Evolutionary conservation across 1,140 invertebrate species (phyloP), one percentile per base, ranked within the genome.

Genomic region (Euwallacea fornicatus): DNA sequence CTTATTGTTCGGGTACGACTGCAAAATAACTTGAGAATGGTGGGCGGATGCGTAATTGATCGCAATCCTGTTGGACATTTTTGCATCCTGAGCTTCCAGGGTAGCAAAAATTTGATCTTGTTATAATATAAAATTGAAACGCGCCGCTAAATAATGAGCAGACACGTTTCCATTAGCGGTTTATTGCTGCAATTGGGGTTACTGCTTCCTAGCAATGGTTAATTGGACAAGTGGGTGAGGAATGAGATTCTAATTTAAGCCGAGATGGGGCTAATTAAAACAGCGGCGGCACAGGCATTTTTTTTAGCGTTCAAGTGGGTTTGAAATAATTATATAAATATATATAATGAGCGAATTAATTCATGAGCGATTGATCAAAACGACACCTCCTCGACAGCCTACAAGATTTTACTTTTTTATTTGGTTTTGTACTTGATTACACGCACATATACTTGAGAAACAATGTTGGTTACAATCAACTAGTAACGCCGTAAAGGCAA

Each of bases 231-330:
- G 0, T 50, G 46, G 46, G 13, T 50, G 46, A 47, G 46, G 46
- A 47, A 47, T 47, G n/a, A 47, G 46, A 13, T 47, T 47, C 46
- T 47, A 50, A 50, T 50, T 50, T 50, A 50, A 50, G 46, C 46
- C 13, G 9, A 10, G 13, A 11, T 10, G 46, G 46, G 46, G 46
- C 46, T 13, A 13, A 11, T 2, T 50, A 0, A 50, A 6, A 10
- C 46, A 50, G 46, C 13, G 46, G 9, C 46, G 13, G 46, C 46
- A 50, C 46, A 11, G 46, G 2, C 13, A 50, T 50, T 50, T 33
- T 33, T 33, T 50, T 50, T 50, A 50, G 46, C 3, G 7, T 10
- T 50, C 7, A 50, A 50, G 46, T 50, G 6, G 46, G 46, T 13
- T 50, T 50, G 9, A 50, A 50, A 33, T 33, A 33, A 33, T 33